phyloP scores from a whole-genome alignment of 23 tunicate species.

The Halocynthia aurantium region DNA sequence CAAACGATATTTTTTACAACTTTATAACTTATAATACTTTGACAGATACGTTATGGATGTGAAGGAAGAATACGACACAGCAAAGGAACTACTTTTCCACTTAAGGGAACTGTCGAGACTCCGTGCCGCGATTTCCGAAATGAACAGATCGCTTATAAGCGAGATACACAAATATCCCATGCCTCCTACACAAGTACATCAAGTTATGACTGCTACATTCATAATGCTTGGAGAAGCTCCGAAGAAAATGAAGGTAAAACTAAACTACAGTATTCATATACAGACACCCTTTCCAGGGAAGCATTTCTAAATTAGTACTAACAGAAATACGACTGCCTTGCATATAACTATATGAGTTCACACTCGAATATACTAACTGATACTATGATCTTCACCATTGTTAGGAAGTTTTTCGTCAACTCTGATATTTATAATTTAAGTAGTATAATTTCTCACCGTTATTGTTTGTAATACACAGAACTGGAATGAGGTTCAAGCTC shows the following conservation, averaged over 20 bases:
- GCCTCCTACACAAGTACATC: conserved; percentile 45
- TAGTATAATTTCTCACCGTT: background rate
- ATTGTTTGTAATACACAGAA: conserved; percentile 11
- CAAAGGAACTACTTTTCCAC: conserved; percentile 68
- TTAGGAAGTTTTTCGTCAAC: too few relatives aligned
- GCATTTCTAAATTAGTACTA: too few relatives aligned
- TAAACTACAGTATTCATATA: too few relatives aligned
- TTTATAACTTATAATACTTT: background rate
- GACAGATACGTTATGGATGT: conserved; percentile 49
- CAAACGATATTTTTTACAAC: background rate
- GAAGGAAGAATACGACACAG: conserved; percentile 38
- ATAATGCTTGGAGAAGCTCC: conserved; percentile 54
- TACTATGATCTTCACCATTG: too few relatives aligned
- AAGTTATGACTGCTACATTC: conserved; percentile 64
- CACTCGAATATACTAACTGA: too few relatives aligned
- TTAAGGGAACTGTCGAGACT: conserved; percentile 42
- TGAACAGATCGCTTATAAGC: conserved; percentile 62
- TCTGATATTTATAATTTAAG: too few relatives aligned
- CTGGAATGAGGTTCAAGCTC: conserved; percentile 46
- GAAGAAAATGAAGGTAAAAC: conserved; percentile 28
- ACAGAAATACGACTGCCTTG: too few relatives aligned
- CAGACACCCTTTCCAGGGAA: too few relatives aligned
- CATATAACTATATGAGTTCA: too few relatives aligned
- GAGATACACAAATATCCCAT: conserved; percentile 62
- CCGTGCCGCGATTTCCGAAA: conserved; percentile 54